These are phyloP conservation scores for Malurus melanocephalus DNA, from an alignment of 2,113 vertebrate genomes.

Conservation along the genomic window DNA sequence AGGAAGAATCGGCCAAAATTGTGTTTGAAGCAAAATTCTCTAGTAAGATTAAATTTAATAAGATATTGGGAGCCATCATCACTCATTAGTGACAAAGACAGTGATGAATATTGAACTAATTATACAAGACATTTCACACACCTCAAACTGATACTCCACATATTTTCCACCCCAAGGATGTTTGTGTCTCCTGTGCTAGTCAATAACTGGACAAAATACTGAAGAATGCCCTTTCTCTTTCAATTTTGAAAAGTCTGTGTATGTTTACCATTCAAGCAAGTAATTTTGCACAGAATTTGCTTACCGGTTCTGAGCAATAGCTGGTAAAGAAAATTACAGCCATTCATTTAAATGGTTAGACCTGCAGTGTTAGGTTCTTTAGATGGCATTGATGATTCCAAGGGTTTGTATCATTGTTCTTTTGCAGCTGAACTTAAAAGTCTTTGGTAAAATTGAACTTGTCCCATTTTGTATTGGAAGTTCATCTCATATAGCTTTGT, in stretches of 20 bases:
- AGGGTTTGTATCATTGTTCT: neutral
- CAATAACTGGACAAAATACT: neutral
- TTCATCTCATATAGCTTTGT: neutral
- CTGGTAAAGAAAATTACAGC: neutral
- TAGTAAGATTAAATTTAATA: neutral
- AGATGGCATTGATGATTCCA: neutral
- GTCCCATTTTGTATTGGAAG: neutral
- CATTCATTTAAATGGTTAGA: neutral
- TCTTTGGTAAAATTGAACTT: neutral
- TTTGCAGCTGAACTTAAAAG: neutral
- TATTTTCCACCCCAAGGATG: neutral
- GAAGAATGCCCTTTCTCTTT: neutral
- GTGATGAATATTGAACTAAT: neutral
- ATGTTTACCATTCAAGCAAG: neutral
- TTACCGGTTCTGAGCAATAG: rapidly evolving
- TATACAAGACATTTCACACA: neutral
- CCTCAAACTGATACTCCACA: neutral
- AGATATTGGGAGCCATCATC: neutral
- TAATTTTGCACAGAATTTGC: neutral
- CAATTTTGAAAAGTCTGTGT: neutral
- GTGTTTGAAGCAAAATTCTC: neutral
- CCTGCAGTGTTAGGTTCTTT: neutral
- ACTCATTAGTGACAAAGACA: neutral
- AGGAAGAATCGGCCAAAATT: neutral
- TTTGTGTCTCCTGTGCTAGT: neutral